Conservation (phyloP, 2,113 vertebrate genomes). For the Ranitomeya variabilis region DNA sequence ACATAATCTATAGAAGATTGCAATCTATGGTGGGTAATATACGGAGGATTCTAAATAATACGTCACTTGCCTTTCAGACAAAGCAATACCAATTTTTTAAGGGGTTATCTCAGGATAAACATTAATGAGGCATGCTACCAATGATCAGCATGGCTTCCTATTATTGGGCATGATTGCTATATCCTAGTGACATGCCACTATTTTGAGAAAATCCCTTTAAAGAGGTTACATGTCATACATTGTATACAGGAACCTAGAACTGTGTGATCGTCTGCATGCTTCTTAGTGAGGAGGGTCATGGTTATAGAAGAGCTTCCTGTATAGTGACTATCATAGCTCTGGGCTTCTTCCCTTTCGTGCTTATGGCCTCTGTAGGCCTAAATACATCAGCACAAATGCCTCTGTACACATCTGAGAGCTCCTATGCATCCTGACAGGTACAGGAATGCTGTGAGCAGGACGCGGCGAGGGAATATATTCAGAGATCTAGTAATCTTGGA, state of each 20-base stretch:
- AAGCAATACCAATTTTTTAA: not conserved
- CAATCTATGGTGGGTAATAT: not conserved
- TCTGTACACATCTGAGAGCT: too few species aligned
- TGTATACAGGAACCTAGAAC: not conserved
- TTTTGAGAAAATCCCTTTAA: too few species aligned
- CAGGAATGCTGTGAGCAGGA: not conserved
- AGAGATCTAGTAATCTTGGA: not conserved
- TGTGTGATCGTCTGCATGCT: not conserved
- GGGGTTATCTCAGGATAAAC: not conserved
- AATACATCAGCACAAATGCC: too few species aligned
- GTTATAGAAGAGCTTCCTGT: not conserved
- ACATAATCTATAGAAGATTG: not conserved
- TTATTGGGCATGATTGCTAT: too few species aligned
- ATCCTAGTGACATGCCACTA: too few species aligned
- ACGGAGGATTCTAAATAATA: not conserved
- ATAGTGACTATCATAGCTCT: not conserved
- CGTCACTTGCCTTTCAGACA: not conserved
- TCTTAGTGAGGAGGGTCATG: not conserved
- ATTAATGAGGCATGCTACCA: not conserved
- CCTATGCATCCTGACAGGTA: not conserved
- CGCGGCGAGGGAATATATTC: not conserved
- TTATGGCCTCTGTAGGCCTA: too few species aligned
- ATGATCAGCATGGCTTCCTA: not conserved
- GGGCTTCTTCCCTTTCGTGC: too few species aligned
- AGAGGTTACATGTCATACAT: not conserved